phyloP scores from a whole-genome alignment of 2,797 vertebrate species.

The Orestias chungarensis region DNA sequence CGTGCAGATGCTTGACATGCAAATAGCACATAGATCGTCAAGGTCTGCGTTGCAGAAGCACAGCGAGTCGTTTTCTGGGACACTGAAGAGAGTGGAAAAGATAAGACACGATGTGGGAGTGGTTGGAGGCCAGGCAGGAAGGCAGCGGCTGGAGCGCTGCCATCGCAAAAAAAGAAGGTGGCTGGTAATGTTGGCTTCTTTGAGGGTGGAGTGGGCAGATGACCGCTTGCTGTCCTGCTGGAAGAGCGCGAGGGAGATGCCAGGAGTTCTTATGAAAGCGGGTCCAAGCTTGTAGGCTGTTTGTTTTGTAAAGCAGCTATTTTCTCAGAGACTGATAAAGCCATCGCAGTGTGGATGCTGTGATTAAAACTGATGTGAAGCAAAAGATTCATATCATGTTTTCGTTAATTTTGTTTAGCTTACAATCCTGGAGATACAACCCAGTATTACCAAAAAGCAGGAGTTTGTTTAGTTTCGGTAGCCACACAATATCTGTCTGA shows the following conservation, averaged over 20 bases:
- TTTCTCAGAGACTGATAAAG: constrained; percentile 29
- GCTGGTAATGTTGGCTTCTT: constrained; percentile 66
- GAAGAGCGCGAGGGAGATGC: constrained; percentile 45
- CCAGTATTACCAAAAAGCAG: not conserved
- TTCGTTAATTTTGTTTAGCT: not conserved
- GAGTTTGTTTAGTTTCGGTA: not conserved
- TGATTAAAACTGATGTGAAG: constrained; percentile 17
- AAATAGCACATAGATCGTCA: constrained; percentile 10
- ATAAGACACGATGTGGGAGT: constrained; percentile 59
- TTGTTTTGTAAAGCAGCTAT: constrained; percentile 20
- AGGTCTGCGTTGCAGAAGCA: constrained; percentile 20
- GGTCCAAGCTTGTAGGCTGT: constrained; percentile 54
- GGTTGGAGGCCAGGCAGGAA: constrained; percentile 52
- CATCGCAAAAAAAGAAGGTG: constrained; percentile 63
- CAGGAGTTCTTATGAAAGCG: constrained; percentile 59
- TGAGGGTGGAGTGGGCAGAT: constrained; percentile 70
- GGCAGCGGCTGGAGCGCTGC: constrained; percentile 67
- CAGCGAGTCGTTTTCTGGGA: constrained; percentile 34
- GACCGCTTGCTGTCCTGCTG: constrained; percentile 52
- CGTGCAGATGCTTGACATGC: constrained; percentile 22
- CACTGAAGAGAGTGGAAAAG: constrained; percentile 41
- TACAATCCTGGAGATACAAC: not conserved
- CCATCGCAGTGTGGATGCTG: not conserved
- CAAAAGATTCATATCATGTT: not conserved
- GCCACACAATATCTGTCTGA: not conserved